Percentiles rank a stretch among this genome's conserved stretches.
phyloP scores from a whole-genome alignment of 2,113 vertebrate species.

The Neolamprologus fasciatus region DNA sequence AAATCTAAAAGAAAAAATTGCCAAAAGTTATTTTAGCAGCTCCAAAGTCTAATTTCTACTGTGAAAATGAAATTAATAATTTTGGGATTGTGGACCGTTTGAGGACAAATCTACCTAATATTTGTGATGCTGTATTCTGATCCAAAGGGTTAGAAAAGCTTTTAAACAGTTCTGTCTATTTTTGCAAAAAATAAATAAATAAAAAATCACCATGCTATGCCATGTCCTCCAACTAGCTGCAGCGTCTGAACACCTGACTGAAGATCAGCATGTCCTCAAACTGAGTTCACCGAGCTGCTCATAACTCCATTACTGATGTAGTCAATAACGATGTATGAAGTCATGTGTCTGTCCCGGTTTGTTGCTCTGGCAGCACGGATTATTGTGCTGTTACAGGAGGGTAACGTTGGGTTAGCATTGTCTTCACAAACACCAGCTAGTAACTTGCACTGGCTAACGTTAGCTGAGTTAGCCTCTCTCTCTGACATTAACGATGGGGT shows the following conservation, averaged over 20 bases:
- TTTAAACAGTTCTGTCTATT: not conserved
- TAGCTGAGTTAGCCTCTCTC: slow-evolving; percentile 42
- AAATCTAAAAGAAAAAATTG: not conserved
- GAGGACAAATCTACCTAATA: not conserved
- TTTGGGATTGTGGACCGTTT: not conserved
- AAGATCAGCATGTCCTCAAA: slow-evolving; percentile 14
- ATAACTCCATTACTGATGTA: not conserved
- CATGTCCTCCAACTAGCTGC: not conserved
- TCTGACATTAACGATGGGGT: not conserved
- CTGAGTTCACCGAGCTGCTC: not conserved
- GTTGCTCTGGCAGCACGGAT: not conserved
- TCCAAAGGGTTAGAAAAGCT: not conserved
- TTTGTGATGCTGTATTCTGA: not conserved
- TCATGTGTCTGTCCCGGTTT: not conserved
- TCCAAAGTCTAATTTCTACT: not conserved
- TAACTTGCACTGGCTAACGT: slow-evolving; percentile 37
- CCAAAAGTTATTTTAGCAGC: not conserved
- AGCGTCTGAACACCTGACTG: not conserved
- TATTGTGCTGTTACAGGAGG: not conserved
- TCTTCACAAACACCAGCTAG: slow-evolving; percentile 14
- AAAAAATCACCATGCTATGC: not conserved
- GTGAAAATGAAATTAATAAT: not conserved
- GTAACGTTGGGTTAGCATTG: slow-evolving; percentile 23
- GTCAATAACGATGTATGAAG: not conserved
- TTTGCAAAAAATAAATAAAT: not conserved